A percentile compares a stretch with the other conserved stretches of the same genome.
These are phyloP conservation scores for Stichopus horrens DNA, from an alignment of 53 echinoderm and acorn worm species.

Conservation along the genomic window DNA sequence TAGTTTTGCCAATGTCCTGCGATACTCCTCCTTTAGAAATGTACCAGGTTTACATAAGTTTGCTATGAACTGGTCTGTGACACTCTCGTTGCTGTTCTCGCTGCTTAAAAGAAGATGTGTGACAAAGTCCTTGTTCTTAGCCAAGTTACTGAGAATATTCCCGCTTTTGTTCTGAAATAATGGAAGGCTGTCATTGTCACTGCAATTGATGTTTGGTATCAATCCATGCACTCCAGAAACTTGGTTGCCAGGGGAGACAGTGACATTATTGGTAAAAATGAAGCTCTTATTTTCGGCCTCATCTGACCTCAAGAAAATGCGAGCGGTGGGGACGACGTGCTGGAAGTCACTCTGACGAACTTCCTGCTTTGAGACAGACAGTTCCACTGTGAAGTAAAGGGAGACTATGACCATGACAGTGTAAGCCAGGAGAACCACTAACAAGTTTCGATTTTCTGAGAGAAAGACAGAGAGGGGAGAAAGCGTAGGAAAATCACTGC, in stretches of 20 bases:
- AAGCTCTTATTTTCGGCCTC: background rate
- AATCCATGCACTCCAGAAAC: background rate
- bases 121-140: constrained; percentile 1
- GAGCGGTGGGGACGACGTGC: background rate
- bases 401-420: background rate
- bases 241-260: background rate
- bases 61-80: background rate
- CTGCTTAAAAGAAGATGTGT: background rate
- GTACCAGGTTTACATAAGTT: constrained; percentile 16
- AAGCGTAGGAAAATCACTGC: too few species aligned
- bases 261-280: background rate
- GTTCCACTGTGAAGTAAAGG: background rate
- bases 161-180: background rate
- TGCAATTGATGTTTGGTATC: constrained; percentile 23
- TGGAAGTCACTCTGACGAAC: background rate
- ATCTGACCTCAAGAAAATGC: background rate
- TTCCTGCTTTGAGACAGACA: background rate
- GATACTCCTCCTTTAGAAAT: background rate
- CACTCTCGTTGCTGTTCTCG: background rate
- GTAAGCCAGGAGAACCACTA: background rate
- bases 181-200: background rate
- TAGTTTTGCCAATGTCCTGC: background rate
- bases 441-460: background rate
- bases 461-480: background rate
- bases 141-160: background rate